Evolutionary conservation across 1,140 invertebrate species (phyloP).

Genomic region (Trichoplusia ni): DNA sequence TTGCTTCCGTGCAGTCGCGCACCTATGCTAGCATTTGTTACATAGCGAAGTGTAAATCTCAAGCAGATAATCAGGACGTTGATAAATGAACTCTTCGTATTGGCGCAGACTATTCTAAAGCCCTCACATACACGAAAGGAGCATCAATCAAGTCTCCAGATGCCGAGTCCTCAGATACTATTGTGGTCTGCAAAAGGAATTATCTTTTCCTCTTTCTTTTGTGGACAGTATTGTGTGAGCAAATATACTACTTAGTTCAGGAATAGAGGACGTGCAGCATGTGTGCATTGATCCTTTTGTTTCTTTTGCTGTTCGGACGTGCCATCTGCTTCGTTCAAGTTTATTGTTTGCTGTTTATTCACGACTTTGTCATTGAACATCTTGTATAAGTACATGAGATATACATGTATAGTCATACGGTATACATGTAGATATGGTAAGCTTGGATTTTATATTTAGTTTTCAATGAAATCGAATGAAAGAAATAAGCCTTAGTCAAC

Average conservation of each 20-base stretch:
- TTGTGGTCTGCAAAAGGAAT: conserved; percentile 8
- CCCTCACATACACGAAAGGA: background rate
- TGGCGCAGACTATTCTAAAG: conserved; percentile 3
- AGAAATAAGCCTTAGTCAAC: no score
- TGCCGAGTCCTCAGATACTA: conserved; percentile 13
- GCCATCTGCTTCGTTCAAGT: background rate
- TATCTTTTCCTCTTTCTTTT: conserved; percentile 13
- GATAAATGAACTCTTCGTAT: conserved; percentile 10
- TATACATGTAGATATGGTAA: no score
- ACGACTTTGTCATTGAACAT: no score
- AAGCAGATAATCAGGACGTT: background rate
- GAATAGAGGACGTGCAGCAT: background rate
- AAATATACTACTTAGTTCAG: background rate
- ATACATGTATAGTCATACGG: no score
- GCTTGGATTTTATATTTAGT: no score
- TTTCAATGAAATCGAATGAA: no score
- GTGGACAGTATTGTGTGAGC: conserved; percentile 2
- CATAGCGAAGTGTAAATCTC: background rate
- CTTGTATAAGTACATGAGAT: no score
- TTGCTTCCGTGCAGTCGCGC: no score
- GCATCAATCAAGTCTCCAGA: conserved; percentile 14
- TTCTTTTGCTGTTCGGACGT: background rate
- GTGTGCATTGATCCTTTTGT: background rate
- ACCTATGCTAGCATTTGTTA: no score
- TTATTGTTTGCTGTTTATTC: no score